Evolutionary conservation across 2,888 invertebrate species (phyloP), one percentile per base, ranked within the genome.

Genomic region (Byasa hedistus): DNA sequence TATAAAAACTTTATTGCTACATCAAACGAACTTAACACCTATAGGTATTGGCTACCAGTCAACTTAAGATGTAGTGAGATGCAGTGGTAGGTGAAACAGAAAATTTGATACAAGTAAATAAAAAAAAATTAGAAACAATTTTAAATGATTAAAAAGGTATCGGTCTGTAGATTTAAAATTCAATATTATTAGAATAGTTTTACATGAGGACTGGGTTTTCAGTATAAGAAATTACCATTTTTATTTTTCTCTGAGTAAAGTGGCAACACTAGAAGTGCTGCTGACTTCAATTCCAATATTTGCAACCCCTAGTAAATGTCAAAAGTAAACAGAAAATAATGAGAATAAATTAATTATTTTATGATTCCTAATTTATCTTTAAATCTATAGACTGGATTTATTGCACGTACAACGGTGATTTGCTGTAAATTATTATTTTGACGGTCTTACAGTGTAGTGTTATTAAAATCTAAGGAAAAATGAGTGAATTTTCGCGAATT

Each of bases 311-410:
- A 71, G 73, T 73, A 80, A 85, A 85, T 87, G 90, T 90, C 89
- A 90, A 86, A 88, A 87, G 84, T 84, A 87, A 88, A 87, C 86
- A 86, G 79, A 81, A 84, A 83, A 84, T 81, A 80, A 72, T 73
- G 70, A 71, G 75, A 73, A 73, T 75, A 69, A 73, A 75, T 73
- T 74, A 71, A 70, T 77, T 77, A 77, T 78, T 77, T 77, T 75
- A 75, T 69, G 69, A 76, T 74, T 75, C 70, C 73, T 71, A 74
- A 73, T 72, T 75, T 83, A 81, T 75, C 76, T 79, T 79, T 73
- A 78, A 79, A 79, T 81, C 78, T 78, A 72, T 75, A 76, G 72
- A 76, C 73, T 78, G 77, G 19, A 55, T 55, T 71, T 72, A 68
- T 76, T 77, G 78, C 7, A 58, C 2, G 7, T 44, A 22, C 21